These are phyloP conservation scores for Allygus modestus DNA, from an alignment of 2,888 invertebrate genomes.

Conservation along the genomic window DNA sequence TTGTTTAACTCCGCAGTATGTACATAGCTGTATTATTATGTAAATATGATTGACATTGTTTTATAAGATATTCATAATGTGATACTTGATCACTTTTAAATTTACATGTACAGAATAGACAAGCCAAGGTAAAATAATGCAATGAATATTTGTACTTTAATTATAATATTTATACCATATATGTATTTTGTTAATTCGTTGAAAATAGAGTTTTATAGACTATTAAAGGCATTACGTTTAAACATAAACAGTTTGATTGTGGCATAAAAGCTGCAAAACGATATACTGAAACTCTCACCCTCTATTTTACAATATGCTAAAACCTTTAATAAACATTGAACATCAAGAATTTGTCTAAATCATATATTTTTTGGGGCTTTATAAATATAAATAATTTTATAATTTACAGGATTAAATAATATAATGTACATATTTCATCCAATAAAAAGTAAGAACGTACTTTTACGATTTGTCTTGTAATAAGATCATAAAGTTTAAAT, in stretches of 20 bases:
- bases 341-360: too few species aligned
- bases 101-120: constrained; percentile 31
- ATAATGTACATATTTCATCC: too few species aligned
- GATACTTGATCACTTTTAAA: constrained; percentile 28
- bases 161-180: constrained; percentile 46
- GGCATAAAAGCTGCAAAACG: background rate
- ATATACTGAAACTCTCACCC: too few species aligned
- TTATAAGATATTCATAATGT: constrained; percentile 19
- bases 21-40: constrained; percentile 14
- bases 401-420: too few species aligned
- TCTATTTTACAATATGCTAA: too few species aligned
- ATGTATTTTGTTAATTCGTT: constrained; percentile 39
- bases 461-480: too few species aligned
- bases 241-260: constrained; percentile 26
- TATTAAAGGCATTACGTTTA: background rate
- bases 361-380: too few species aligned
- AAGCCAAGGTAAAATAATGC: constrained; percentile 5
- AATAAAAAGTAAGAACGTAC: too few species aligned
- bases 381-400: too few species aligned
- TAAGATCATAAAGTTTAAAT: too few species aligned
- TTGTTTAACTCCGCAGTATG: background rate
- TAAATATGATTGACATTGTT: constrained; percentile 19
- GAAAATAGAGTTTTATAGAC: constrained; percentile 25
- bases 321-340: too few species aligned
- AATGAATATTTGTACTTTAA: constrained; percentile 47